phyloP scores from a whole-genome alignment of 2,113 vertebrate species.

The Maylandia zebra region DNA sequence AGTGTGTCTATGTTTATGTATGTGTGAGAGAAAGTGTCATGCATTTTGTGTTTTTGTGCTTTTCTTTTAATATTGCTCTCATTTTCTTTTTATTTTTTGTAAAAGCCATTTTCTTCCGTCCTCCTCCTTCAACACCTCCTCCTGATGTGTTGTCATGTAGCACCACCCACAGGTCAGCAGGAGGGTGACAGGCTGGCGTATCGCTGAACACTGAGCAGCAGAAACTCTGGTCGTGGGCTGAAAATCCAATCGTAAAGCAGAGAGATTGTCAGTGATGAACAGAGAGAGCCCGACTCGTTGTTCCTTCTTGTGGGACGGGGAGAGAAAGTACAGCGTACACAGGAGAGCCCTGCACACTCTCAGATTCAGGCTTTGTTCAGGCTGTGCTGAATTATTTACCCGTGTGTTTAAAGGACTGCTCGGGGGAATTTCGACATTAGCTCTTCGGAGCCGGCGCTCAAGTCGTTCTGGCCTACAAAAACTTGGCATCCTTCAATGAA shows the following conservation, averaged over 20 bases:
- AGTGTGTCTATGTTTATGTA: background rate
- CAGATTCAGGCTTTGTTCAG: constrained; percentile 52
- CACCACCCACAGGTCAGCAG: constrained; percentile 90
- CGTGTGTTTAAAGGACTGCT: constrained; percentile 50
- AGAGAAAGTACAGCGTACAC: constrained; percentile 22
- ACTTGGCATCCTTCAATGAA: constrained; percentile 6
- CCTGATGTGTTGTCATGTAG: constrained; percentile 78
- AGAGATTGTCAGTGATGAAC: background rate
- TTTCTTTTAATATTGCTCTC: background rate
- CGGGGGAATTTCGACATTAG: constrained; percentile 36
- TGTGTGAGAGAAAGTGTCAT: background rate
- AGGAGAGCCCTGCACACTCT: constrained; percentile 15
- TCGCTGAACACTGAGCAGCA: background rate
- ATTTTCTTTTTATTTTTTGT: background rate
- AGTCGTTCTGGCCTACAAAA: constrained; percentile 15
- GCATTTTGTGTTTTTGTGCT: background rate
- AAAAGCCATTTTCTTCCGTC: background rate
- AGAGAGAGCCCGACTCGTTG: constrained; percentile 11
- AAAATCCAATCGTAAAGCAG: background rate
- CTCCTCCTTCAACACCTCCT: background rate
- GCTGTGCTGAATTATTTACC: constrained; percentile 61
- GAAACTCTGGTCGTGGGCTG: background rate
- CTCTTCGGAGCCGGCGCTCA: background rate
- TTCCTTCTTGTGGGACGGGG: constrained; percentile 43
- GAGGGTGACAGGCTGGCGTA: constrained; percentile 41